Evolutionary conservation across 2,113 vertebrate species (phyloP).

Genomic region (Pimephales promelas): DNA sequence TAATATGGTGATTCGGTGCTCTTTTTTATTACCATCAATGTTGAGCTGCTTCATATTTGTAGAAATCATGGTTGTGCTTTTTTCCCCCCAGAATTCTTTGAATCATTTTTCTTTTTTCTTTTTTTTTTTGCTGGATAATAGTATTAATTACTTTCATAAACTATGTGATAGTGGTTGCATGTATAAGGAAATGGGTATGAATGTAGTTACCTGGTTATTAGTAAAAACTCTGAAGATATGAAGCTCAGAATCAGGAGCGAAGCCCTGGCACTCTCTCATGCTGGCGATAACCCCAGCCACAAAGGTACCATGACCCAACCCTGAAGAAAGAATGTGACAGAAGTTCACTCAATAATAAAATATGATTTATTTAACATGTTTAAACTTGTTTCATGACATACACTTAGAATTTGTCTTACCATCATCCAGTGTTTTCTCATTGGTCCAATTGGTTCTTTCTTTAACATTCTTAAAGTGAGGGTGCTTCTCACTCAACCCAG

Average conservation of each 20-base stretch:
- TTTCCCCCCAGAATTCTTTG: too few relatives aligned
- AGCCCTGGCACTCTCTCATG: conserved; percentile 98
- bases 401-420: conserved; percentile 73
- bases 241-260: conserved; percentile 95
- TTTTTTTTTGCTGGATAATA: background rate
- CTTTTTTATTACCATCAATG: too few relatives aligned
- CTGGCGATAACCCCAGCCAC: conserved; percentile 98
- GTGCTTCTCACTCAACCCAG: conserved; percentile 95
- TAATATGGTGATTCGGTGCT: too few relatives aligned
- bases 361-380: background rate
- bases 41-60: too few relatives aligned
- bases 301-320: conserved; percentile 96
- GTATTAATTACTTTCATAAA: background rate
- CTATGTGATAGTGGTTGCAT: background rate
- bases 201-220: conserved; percentile 89
- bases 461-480: conserved; percentile 99
- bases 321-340: conserved; percentile 65
- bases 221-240: conserved; percentile 99
- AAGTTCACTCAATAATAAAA: background rate
- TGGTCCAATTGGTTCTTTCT: conserved; percentile 99
- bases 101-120: too few relatives aligned
- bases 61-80: too few relatives aligned
- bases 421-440: conserved; percentile 96
- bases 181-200: background rate
- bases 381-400: background rate